A percentile compares a stretch with the other conserved stretches of the same genome.
These are phyloP conservation scores for Drosophila rubida DNA, from an alignment of 2,888 invertebrate species.

Conservation along the genomic window DNA sequence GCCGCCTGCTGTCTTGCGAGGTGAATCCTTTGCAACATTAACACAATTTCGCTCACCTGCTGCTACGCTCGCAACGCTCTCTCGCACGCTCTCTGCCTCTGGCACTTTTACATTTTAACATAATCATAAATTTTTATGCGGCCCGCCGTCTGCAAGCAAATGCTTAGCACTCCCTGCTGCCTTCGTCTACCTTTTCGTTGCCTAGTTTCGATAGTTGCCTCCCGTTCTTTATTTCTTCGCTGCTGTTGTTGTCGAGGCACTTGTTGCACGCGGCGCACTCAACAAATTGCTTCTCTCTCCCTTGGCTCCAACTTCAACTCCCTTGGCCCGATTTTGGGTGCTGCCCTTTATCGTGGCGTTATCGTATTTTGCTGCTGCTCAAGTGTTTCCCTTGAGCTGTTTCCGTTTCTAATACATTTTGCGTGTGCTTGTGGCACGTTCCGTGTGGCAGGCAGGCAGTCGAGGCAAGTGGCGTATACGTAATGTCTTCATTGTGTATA, in stretches of 20 bases:
- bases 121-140: conserved; percentile 81
- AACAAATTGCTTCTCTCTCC: conserved; percentile 63
- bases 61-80: conserved; percentile 12
- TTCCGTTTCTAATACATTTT: conserved; percentile 79
- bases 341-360: conserved; percentile 61
- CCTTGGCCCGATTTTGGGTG: conserved; percentile 29
- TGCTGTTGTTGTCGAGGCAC: conserved; percentile 31
- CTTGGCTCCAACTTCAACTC: not conserved
- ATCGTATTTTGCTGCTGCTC: conserved; percentile 69
- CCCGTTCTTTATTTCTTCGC: conserved; percentile 18
- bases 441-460: conserved; percentile 1
- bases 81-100: conserved; percentile 23
- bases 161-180: conserved; percentile 33
- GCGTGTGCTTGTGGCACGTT: conserved; percentile 62
- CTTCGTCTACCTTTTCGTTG: conserved; percentile 17
- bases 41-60: conserved; percentile 78
- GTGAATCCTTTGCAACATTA: conserved; percentile 62
- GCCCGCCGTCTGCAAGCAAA: conserved; percentile 71
- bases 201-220: conserved; percentile 70
- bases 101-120: conserved; percentile 80
- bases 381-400: conserved; percentile 75
- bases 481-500: conserved; percentile 75
- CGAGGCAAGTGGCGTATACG: conserved; percentile 67
- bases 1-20: conserved; percentile 18
- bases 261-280: conserved; percentile 64